phyloP scores from a whole-genome alignment of 2,888 invertebrate genomes.

The Aproaerema taeniolella region DNA sequence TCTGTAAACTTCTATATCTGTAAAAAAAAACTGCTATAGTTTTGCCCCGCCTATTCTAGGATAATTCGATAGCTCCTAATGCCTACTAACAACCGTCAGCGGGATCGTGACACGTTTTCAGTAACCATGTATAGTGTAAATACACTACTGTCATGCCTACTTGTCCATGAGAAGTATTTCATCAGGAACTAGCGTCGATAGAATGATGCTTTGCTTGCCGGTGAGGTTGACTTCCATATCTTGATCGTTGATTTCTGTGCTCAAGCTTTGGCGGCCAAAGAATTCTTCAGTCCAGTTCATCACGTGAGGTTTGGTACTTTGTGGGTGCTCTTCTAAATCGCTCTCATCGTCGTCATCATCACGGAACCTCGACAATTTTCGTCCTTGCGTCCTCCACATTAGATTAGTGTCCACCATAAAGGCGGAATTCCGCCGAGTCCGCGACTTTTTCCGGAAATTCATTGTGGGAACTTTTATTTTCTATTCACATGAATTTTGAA shows the following conservation, averaged over 20 bases:
- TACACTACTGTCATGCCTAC: too few relatives aligned
- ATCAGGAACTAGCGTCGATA: slow-evolving; percentile 76
- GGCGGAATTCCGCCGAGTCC: slow-evolving; percentile 44
- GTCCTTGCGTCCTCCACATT: slow-evolving; percentile 38
- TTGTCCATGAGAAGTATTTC: slow-evolving; percentile 68
- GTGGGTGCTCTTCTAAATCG: background rate
- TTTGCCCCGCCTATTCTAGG: too few relatives aligned
- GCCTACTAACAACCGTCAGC: too few relatives aligned
- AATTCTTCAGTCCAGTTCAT: slow-evolving; percentile 59
- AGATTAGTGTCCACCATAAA: slow-evolving; percentile 31
- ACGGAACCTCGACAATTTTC: slow-evolving; percentile 36
- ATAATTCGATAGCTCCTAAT: too few relatives aligned
- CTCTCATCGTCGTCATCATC: slow-evolving; percentile 33
- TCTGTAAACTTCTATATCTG: too few relatives aligned
- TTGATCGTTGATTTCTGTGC: slow-evolving; percentile 44
- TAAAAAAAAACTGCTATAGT: too few relatives aligned
- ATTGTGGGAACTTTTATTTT: slow-evolving; percentile 27
- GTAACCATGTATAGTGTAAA: too few relatives aligned
- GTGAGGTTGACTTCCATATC: slow-evolving; percentile 65
- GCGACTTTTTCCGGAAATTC: slow-evolving; percentile 56
- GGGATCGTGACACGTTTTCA: too few relatives aligned
- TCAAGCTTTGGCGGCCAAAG: slow-evolving; percentile 43
- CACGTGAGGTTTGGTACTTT: slow-evolving; percentile 17
- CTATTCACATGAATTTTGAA: slow-evolving; percentile 38
- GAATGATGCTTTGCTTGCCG: slow-evolving; percentile 64